Conservation (phyloP, 2,888 invertebrate species). For the Acrobasis suavella region DNA sequence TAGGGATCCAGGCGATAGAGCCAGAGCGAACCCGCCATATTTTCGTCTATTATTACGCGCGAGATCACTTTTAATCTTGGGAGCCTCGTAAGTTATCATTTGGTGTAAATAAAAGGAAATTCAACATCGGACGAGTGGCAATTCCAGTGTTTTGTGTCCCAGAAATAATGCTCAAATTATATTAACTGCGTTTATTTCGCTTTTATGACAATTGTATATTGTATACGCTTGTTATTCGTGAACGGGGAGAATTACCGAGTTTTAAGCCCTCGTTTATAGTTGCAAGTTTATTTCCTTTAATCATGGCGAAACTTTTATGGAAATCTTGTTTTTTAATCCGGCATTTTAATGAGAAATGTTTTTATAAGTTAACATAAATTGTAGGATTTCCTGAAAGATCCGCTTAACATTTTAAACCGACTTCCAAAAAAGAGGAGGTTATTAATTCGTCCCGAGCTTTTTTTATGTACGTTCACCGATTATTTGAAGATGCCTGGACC, state of each 20-base stretch:
- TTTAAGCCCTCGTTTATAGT: not conserved
- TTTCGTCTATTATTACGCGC: conserved; percentile 71
- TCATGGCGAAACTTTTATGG: not conserved
- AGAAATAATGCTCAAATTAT: conserved; percentile 30
- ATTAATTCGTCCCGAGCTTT: too few species aligned
- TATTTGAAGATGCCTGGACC: too few species aligned
- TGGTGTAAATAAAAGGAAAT: conserved; percentile 55
- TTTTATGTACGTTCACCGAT: too few species aligned
- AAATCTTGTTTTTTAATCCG: too few species aligned
- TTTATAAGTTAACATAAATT: too few species aligned
- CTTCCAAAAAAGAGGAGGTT: too few species aligned
- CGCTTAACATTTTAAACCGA: too few species aligned
- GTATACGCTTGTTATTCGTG: conserved; percentile 7
- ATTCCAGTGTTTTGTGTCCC: conserved; percentile 30
- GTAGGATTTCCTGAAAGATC: too few species aligned
- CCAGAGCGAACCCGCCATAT: conserved; percentile 38
- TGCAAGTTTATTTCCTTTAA: not conserved
- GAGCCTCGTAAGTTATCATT: conserved; percentile 63
- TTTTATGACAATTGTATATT: conserved; percentile 17
- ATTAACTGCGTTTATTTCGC: conserved; percentile 13
- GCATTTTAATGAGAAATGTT: too few species aligned
- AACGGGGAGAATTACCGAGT: not conserved
- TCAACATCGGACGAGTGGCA: conserved; percentile 39
- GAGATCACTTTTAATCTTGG: conserved; percentile 68
- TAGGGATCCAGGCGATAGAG: conserved; percentile 29